Evolutionary conservation across 2,888 invertebrate species (phyloP).

Genomic region (Ophioninae sp.): DNA sequence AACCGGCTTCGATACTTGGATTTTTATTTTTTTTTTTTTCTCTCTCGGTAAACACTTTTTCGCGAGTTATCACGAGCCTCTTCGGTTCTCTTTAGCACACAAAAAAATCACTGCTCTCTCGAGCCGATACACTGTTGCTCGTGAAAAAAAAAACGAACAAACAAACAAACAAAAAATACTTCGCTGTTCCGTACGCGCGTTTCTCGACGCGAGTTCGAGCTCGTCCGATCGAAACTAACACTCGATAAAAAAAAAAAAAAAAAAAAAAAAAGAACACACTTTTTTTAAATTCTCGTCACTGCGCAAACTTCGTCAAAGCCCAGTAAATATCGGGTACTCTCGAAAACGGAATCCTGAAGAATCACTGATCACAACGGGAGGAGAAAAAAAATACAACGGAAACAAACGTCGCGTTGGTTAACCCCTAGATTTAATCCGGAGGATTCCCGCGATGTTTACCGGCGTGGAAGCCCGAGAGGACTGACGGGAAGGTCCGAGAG

Average conservation of each 20-base stretch:
- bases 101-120: slow-evolving; percentile 21
- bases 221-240: background rate
- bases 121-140: background rate
- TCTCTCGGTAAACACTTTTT: background rate
- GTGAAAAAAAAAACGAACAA: background rate
- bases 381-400: background rate
- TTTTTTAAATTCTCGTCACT: background rate
- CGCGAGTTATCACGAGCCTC: background rate
- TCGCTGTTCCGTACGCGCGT: background rate
- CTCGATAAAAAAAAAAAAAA: background rate
- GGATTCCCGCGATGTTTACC: slow-evolving; percentile 38
- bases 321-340: background rate
- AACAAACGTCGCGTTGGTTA: background rate
- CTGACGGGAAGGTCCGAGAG: slow-evolving; percentile 38
- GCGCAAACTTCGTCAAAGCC: background rate
- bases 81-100: background rate
- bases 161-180: too few species aligned
- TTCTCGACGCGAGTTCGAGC: background rate
- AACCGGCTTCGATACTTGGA: slow-evolving; percentile 46
- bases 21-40: slow-evolving; percentile 29
- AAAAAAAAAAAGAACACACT: background rate
- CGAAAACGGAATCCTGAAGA: background rate
- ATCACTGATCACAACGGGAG: slow-evolving; percentile 22
- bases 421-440: background rate
- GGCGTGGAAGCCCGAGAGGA: slow-evolving; percentile 32